Percentiles rank a stretch among this genome's conserved stretches.
These are phyloP conservation scores for Phycodurus eques DNA, from an alignment of 2,113 vertebrate genomes.

Conservation along the genomic window DNA sequence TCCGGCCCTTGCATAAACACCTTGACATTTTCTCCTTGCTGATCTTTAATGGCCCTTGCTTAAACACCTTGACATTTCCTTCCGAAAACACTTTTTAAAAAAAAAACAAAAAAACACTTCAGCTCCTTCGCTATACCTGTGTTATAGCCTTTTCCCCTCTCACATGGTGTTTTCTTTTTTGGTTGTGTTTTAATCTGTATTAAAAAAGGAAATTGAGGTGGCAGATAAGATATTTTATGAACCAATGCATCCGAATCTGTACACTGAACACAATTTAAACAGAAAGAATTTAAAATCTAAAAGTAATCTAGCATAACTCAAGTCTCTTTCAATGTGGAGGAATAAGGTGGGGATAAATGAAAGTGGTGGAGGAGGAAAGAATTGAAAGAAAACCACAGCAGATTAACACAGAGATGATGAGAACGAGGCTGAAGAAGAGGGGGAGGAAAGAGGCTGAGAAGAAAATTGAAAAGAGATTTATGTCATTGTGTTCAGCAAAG, in stretches of 20 bases:
- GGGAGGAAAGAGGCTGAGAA: background rate
- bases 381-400: conserved; percentile 8
- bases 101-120: background rate
- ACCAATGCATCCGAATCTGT: background rate
- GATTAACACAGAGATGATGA: conserved; percentile 29
- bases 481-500: conserved; percentile 24
- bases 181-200: background rate
- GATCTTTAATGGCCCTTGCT: background rate
- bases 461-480: conserved; percentile 16
- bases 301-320: background rate
- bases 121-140: background rate
- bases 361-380: conserved; percentile 3
- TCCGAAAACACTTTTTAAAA: background rate
- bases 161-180: background rate
- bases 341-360: background rate
- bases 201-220: background rate
- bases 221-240: background rate
- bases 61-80: background rate
- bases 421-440: background rate
- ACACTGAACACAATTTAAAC: background rate
- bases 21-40: no score
- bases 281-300: background rate
- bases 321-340: background rate
- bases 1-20: background rate
- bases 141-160: background rate